Evolutionary conservation across 2,888 invertebrate genomes (phyloP), one percentile per base, ranked within the genome.

Genomic region (Macroteleia sp.): DNA sequence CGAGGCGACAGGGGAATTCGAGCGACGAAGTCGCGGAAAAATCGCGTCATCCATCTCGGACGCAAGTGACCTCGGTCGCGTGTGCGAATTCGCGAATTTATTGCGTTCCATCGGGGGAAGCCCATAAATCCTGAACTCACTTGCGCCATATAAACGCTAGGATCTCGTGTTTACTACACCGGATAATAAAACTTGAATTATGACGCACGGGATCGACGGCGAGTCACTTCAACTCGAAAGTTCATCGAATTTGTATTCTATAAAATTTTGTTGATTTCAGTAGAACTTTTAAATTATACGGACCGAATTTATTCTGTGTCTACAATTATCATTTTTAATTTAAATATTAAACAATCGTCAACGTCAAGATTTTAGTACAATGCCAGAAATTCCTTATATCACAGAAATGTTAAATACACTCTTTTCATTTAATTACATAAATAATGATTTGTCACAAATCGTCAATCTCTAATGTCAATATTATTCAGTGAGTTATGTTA

Each of bases 1-100:
- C n/a, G n/a, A n/a, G n/a, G n/a, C n/a, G n/a, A 30, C 30, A 30
- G 81, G 71, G 80, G 80, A 81, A 80, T 83, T 78, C 71, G 50
- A 32, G 57, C 36, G 66, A 62, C 17, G 59, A 79, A 56, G 66
- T 80, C 75, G 32, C 62, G 62, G 79, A 80, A 82, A 82, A 82
- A 82, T 82, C 73, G 73, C 74, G 74, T 75, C 57, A 57, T 73
- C 34, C 36, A 52, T 74, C 48, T 46, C 32, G 46, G 46, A 32
- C n/a, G 66, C 56, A 42, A 67, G 54, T 69, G 54, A 59, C 52
- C 57, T 56, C 20, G 54, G 61, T 67, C 75, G 46, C 75, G 62
- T 28, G 69, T 46, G 54, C 54, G 44, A 75, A 69, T 48, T 32
- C 42, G 62, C 56, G 48, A 25, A 69, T 75, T 75, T 69, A 56